phyloP scores from a whole-genome alignment of 2,888 invertebrate genomes.

The Oscheius onirici region DNA sequence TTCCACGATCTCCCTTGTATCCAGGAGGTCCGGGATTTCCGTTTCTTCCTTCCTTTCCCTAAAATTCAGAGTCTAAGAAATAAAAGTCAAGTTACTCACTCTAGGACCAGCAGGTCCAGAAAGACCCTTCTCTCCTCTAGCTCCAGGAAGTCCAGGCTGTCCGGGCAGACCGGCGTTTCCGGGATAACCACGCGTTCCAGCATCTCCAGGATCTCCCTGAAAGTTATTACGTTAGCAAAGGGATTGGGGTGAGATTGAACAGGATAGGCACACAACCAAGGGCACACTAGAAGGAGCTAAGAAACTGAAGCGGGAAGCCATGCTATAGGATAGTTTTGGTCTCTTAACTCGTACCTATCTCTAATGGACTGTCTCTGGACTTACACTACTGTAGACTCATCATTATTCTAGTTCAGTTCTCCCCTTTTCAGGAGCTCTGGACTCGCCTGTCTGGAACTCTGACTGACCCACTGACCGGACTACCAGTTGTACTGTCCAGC shows the following conservation, averaged over 20 bases:
- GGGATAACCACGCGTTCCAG: constrained; percentile 67
- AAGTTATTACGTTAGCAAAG: constrained; percentile 27
- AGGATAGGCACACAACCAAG: constrained; percentile 17
- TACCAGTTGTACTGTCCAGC: too few species aligned
- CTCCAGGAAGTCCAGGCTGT: constrained; percentile 73
- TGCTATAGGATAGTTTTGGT: background rate
- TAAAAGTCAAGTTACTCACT: constrained; percentile 70
- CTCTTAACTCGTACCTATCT: too few species aligned
- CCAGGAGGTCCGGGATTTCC: constrained; percentile 71
- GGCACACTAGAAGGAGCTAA: constrained; percentile 8
- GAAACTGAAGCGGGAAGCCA: constrained; percentile 25
- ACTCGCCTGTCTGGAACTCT: too few species aligned
- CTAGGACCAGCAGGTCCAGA: constrained; percentile 80
- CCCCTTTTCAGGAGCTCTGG: too few species aligned
- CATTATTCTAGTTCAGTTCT: too few species aligned
- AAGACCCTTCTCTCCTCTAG: constrained; percentile 70
- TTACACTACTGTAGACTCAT: too few species aligned
- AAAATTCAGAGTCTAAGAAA: too few species aligned
- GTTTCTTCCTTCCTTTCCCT: constrained; percentile 71
- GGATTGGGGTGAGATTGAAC: background rate
- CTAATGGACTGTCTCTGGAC: too few species aligned
- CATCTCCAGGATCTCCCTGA: constrained; percentile 71
- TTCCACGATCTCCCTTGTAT: constrained; percentile 71
- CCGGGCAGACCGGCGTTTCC: constrained; percentile 75
- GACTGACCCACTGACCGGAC: too few species aligned